Evolutionary conservation across 2,113 vertebrate species (phyloP).

Genomic region (Meleagris gallopavo): DNA sequence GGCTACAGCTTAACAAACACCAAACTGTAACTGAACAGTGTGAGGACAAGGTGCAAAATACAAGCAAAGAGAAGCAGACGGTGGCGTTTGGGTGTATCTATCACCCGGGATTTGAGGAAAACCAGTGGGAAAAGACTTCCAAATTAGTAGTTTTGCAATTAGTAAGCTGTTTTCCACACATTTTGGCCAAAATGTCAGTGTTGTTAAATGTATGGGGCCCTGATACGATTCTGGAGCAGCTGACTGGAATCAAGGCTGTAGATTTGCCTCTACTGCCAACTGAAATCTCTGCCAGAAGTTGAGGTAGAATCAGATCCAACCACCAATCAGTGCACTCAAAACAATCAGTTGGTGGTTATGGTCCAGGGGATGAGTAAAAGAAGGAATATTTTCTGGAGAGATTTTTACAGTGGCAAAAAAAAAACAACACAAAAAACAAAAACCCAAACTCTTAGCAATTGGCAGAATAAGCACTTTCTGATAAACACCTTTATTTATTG

Average conservation of each 20-base stretch:
- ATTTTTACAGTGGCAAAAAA: not conserved
- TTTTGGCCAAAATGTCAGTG: not conserved
- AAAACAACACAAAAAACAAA: too few species aligned
- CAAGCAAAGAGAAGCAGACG: not conserved
- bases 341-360: not conserved
- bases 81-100: not conserved
- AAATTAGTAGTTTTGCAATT: not conserved
- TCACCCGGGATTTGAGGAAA: not conserved
- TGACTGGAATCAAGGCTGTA: not conserved
- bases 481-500: not conserved
- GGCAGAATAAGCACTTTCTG: not conserved
- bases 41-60: not conserved
- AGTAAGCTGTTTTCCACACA: not conserved
- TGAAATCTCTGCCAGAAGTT: not conserved
- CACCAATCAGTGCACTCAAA: not conserved
- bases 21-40: not conserved
- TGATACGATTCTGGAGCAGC: not conserved
- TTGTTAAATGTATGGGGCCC: not conserved
- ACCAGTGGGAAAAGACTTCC: not conserved
- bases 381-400: not conserved
- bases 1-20: not conserved
- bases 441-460: not conserved
- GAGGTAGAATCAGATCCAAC: not conserved
- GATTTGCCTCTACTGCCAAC: not conserved
- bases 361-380: not conserved